Evolutionary conservation across 2,888 invertebrate species (phyloP), one percentile per base, ranked within the genome.

Genomic region (Allacma fusca): DNA sequence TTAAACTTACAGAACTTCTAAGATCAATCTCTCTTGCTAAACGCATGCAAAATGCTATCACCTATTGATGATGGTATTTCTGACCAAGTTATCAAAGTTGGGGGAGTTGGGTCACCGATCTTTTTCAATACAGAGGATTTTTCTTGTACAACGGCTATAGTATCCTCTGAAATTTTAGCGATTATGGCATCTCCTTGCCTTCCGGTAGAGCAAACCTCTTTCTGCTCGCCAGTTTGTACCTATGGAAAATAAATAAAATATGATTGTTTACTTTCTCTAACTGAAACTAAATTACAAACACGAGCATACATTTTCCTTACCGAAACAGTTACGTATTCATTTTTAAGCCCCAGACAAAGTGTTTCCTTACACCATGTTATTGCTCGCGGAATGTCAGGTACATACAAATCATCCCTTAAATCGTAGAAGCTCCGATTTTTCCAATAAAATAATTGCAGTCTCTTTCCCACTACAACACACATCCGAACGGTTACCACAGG

Each of bases 371-470:
- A 92, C 95, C 94, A 96, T 1, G 91, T 90, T 85, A 96, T 89
- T 0, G 92, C 91, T 85, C 91, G 91, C 0, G 96, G 95, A 23
- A 92, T 90, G 87, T 96, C 95, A 50, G 91, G 91, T 64, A 95
- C 88, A 75, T 90, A 91, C 81, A 96, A 92, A 85, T 94, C 93
- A 79, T 88, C 89, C 82, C 91, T 89, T 64, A 91, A 88, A 80
- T 92, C 90, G 80, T 92, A 89, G 85, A 96, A 95, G 83, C 91
- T 91, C 85, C 93, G 91, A 85, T 93, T 92, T 86, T 96, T 96
- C 90, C 96, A 96, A 86, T 92, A 94, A 87, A 93, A 97, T 21
- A 97, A 87, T 86, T 96, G 94, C 12, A 96, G 88, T 87, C 92
- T 93, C 84, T 94, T 89, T 85, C 93, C 92, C 0, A 97, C 95